Evolutionary conservation across 1,140 invertebrate genomes (phyloP).

Genomic region (Lerema accius): DNA sequence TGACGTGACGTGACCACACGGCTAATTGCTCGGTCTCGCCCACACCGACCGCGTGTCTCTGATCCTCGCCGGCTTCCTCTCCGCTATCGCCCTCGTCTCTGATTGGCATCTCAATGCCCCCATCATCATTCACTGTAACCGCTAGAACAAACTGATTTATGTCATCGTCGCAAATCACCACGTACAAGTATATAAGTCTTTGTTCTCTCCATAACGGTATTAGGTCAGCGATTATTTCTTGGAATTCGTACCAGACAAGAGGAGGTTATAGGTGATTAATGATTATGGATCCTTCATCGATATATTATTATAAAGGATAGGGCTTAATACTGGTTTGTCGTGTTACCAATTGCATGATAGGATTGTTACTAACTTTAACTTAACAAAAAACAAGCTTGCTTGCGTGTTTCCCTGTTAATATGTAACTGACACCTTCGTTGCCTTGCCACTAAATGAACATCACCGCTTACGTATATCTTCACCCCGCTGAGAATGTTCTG

Average conservation of each 20-base stretch:
- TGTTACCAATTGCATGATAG: slow-evolving; percentile 39
- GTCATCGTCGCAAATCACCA: slow-evolving; percentile 40
- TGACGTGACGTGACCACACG: slow-evolving; percentile 24
- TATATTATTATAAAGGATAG: too few relatives aligned
- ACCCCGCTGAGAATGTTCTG: slow-evolving; percentile 80
- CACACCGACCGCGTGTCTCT: slow-evolving; percentile 60
- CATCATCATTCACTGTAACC: slow-evolving; percentile 48
- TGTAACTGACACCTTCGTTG: slow-evolving; percentile 67
- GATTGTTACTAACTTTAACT: slow-evolving; percentile 35
- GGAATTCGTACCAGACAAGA: slow-evolving; percentile 10
- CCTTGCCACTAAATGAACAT: slow-evolving; percentile 80
- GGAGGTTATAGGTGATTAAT: background rate
- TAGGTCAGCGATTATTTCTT: slow-evolving; percentile 22
- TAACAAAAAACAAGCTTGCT: slow-evolving; percentile 63
- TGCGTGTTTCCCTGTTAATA: slow-evolving; percentile 53
- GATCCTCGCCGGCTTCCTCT: slow-evolving; percentile 57
- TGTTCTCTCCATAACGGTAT: slow-evolving; percentile 17
- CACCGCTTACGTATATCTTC: slow-evolving; percentile 77
- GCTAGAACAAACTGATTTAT: slow-evolving; percentile 51
- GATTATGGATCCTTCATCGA: background rate
- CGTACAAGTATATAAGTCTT: slow-evolving; percentile 14
- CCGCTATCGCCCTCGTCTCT: slow-evolving; percentile 41
- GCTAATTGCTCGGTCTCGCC: slow-evolving; percentile 70
- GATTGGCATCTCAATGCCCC: slow-evolving; percentile 63
- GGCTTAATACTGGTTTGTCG: slow-evolving; percentile 3